Conservation (phyloP, 2,113 vertebrate species). For the Caracal caracal region DNA sequence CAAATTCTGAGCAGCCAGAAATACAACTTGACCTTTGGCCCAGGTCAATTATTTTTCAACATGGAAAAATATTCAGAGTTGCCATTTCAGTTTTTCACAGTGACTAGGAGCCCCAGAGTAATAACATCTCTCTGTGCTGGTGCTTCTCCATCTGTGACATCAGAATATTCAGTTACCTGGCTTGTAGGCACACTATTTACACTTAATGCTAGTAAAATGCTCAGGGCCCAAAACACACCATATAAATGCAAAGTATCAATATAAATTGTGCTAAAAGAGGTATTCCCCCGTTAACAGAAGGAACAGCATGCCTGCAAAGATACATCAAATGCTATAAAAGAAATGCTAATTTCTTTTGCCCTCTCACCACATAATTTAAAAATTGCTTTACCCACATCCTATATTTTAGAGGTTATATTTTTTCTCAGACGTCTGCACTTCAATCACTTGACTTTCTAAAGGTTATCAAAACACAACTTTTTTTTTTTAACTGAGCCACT, state of each 20-base stretch:
- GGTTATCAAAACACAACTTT: conserved; percentile 24
- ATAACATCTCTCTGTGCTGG: not conserved
- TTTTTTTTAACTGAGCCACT: not conserved
- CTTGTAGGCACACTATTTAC: not conserved
- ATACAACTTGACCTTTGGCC: not conserved
- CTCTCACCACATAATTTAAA: conserved; percentile 5
- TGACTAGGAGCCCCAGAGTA: not conserved
- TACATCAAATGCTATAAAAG: not conserved
- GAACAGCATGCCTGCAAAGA: not conserved
- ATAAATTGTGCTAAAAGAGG: not conserved
- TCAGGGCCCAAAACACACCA: not conserved
- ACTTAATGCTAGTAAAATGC: not conserved
- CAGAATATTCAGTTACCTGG: not conserved
- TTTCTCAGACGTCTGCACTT: not conserved
- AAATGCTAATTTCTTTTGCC: conserved; percentile 5
- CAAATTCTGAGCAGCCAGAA: not conserved
- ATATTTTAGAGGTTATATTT: not conserved
- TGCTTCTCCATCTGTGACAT: not conserved
- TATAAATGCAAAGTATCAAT: conserved; percentile 35
- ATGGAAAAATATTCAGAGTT: not conserved
- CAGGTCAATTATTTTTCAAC: not conserved
- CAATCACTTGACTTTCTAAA: conserved; percentile 56
- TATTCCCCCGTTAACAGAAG: not conserved
- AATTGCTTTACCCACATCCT: conserved; percentile 11
- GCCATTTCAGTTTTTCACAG: not conserved